These are phyloP conservation scores for Ceyx melanurus DNA, from an alignment of 2,113 vertebrate genomes.

Conservation along the genomic window DNA sequence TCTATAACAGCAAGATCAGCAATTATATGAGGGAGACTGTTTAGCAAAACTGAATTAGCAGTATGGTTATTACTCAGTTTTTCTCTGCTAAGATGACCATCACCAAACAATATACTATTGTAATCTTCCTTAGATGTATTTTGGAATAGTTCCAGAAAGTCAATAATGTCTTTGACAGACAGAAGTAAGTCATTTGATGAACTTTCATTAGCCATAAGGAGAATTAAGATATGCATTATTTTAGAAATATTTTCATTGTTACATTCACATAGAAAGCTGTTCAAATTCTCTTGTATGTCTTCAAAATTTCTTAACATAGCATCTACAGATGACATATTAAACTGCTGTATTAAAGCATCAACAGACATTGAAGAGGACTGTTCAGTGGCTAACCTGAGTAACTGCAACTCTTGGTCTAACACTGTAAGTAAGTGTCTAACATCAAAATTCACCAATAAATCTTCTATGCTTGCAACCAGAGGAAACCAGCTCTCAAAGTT, in stretches of 20 bases:
- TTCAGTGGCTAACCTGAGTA: background rate
- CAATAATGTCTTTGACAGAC: background rate
- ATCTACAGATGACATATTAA: background rate
- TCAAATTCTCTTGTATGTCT: background rate
- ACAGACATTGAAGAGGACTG: background rate
- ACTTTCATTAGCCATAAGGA: background rate
- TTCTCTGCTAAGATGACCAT: background rate
- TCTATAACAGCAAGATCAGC: background rate
- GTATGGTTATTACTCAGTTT: background rate
- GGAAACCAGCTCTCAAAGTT: conserved; percentile 35
- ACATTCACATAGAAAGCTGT: background rate
- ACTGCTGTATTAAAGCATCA: background rate
- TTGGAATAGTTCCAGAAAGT: conserved; percentile 27
- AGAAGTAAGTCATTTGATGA: background rate
- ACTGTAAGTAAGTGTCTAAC: background rate
- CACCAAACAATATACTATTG: background rate
- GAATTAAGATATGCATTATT: background rate
- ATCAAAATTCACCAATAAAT: background rate
- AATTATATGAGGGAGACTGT: background rate
- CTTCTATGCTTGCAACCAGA: background rate
- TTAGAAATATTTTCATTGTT: background rate
- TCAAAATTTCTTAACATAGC: background rate
- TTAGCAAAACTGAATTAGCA: conserved; percentile 23
- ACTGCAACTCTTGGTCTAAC: conserved; percentile 21
- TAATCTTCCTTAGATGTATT: background rate